Percentiles rank a stretch among this genome's conserved stretches.
Conservation (phyloP, 2,888 invertebrate species). For the Amblyteles armatorius region DNA sequence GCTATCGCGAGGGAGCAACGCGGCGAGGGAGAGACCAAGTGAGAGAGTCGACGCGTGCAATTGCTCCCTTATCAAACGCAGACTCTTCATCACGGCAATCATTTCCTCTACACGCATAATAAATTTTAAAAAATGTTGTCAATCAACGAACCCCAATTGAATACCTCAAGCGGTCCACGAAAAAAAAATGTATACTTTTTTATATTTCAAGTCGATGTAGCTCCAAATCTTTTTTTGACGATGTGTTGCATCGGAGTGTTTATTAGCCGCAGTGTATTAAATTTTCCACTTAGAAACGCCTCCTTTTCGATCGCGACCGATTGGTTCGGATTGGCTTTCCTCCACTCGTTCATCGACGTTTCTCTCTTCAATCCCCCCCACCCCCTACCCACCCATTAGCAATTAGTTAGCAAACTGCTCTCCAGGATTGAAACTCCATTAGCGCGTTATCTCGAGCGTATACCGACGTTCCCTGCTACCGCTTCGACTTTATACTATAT, state of each 20-base stretch:
- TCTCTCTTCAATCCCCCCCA: slow-evolving; percentile 28
- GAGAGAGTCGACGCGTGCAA: slow-evolving; percentile 54
- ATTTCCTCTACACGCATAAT: slow-evolving; percentile 16
- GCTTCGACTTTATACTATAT: slow-evolving; percentile 14
- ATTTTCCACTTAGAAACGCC: slow-evolving; percentile 40
- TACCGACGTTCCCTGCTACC: slow-evolving; percentile 43
- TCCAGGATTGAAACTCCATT: slow-evolving; percentile 76
- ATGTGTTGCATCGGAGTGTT: slow-evolving; percentile 14
- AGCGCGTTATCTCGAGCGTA: slow-evolving; percentile 72
- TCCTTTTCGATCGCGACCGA: slow-evolving; percentile 38
- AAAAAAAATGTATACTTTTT: neutral
- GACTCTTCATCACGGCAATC: slow-evolving; percentile 25
- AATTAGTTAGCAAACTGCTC: slow-evolving; percentile 73
- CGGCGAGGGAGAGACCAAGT: slow-evolving; percentile 19
- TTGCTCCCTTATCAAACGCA: slow-evolving; percentile 65
- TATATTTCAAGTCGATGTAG: neutral
- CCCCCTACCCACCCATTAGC: slow-evolving; percentile 68
- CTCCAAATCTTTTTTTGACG: neutral
- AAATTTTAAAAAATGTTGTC: neutral
- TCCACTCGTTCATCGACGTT: slow-evolving; percentile 26
- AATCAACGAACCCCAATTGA: neutral
- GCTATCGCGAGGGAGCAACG: slow-evolving; percentile 44
- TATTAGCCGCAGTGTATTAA: slow-evolving; percentile 13
- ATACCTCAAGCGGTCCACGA: neutral
- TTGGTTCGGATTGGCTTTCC: slow-evolving; percentile 48